phyloP scores from a whole-genome alignment of 2,888 invertebrate species.

The Calameuta filiformis region DNA sequence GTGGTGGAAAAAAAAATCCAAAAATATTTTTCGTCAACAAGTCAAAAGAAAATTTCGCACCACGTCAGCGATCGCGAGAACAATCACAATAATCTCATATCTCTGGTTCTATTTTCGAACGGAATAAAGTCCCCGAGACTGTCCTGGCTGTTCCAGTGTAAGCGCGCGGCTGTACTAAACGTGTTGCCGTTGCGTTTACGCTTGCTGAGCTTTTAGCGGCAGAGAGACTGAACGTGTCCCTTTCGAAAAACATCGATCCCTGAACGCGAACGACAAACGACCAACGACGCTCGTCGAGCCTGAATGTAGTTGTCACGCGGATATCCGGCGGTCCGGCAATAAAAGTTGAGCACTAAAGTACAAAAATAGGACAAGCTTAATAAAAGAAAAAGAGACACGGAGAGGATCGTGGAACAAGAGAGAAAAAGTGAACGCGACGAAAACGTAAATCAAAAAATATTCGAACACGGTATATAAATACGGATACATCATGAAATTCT shows the following conservation, averaged over 20 bases:
- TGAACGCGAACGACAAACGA: slow-evolving; percentile 14
- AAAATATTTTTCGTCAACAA: background rate
- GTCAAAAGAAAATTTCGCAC: background rate
- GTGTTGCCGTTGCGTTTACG: background rate
- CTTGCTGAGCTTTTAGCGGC: slow-evolving; percentile 34
- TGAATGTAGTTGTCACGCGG: background rate
- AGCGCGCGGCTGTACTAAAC: slow-evolving; percentile 51
- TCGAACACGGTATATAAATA: background rate
- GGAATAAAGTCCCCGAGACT: background rate
- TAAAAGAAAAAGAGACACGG: background rate
- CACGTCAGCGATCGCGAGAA: background rate
- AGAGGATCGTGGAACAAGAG: background rate
- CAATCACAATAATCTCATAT: background rate
- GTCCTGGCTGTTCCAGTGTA: slow-evolving; percentile 15
- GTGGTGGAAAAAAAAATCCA: background rate
- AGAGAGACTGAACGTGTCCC: slow-evolving; percentile 23
- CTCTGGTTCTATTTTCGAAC: background rate
- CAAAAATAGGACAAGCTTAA: slow-evolving; percentile 30
- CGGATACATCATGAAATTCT: background rate
- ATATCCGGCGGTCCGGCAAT: slow-evolving; percentile 17
- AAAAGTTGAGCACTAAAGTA: slow-evolving; percentile 27
- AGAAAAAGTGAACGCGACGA: background rate
- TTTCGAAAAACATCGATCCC: slow-evolving; percentile 45
- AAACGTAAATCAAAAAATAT: background rate
- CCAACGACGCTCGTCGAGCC: background rate